Conservation (phyloP, 1,140 invertebrate genomes). For the Penaeus indicus region DNA sequence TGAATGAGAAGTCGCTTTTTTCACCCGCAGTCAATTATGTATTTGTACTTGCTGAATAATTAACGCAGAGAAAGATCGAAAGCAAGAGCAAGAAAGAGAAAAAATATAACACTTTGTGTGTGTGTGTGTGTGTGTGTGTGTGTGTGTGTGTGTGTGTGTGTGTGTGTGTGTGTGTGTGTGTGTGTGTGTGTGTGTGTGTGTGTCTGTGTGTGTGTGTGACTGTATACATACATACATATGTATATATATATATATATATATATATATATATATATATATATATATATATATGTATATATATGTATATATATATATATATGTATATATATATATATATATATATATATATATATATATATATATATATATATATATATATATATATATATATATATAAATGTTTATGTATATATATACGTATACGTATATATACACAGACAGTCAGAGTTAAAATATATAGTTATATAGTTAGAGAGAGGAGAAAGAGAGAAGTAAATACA, state of each 20-base stretch:
- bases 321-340: constrained; percentile 14
- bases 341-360: background rate
- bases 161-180: background rate
- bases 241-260: constrained; percentile 21
- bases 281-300: background rate
- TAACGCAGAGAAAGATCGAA: background rate
- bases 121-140: background rate
- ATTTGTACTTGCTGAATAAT: no score
- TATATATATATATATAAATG: constrained; percentile 5
- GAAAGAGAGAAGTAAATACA: background rate
- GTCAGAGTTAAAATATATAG: background rate
- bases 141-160: background rate
- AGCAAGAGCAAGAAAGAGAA: background rate
- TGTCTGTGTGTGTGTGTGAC: background rate
- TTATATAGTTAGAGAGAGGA: background rate
- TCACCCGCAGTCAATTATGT: no score
- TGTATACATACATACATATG: background rate
- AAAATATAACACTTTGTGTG: background rate
- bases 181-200: background rate
- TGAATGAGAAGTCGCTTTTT: no score
- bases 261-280: constrained; percentile 15
- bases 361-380: background rate
- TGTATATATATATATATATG: constrained; percentile 14
- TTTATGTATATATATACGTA: background rate
- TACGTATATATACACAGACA: background rate